phyloP scores from a whole-genome alignment of 1,140 invertebrate species.

The Mactra quadrangularis region DNA sequence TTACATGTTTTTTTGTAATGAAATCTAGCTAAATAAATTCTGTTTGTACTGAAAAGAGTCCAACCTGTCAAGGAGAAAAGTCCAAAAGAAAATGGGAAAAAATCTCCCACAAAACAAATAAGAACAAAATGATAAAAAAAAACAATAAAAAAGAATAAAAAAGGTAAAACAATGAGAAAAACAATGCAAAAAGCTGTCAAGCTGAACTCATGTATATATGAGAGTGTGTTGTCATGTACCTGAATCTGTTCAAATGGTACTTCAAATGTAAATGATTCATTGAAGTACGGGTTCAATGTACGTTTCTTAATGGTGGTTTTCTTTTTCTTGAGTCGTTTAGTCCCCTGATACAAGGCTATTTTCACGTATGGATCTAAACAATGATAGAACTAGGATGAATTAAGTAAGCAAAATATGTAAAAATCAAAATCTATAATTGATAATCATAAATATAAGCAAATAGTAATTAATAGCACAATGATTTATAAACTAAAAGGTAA shows the following conservation, averaged over 20 bases:
- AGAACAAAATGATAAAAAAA: background rate
- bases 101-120: slow-evolving; percentile 18
- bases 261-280: slow-evolving; percentile 87
- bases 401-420: background rate
- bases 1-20: no score
- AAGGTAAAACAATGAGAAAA: slow-evolving; percentile 15
- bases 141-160: slow-evolving; percentile 24
- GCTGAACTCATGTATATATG: slow-evolving; percentile 24
- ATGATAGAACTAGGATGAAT: slow-evolving; percentile 41
- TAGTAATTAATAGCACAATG: no score
- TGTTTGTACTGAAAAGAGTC: no score
- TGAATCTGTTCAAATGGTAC: slow-evolving; percentile 89
- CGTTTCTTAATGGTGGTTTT: slow-evolving; percentile 86
- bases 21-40: no score
- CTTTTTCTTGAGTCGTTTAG: slow-evolving; percentile 87
- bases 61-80: no score
- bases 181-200: slow-evolving; percentile 3
- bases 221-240: slow-evolving; percentile 83
- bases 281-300: slow-evolving; percentile 87
- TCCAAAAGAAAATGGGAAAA: slow-evolving; percentile 3
- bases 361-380: slow-evolving; percentile 87
- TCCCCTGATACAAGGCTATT: slow-evolving; percentile 86
- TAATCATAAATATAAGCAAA: no score
- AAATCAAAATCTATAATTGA: no score
- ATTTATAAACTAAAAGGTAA: no score